These are phyloP conservation scores for Sterna hirundo DNA, from an alignment of 2,113 vertebrate species.

Conservation along the genomic window DNA sequence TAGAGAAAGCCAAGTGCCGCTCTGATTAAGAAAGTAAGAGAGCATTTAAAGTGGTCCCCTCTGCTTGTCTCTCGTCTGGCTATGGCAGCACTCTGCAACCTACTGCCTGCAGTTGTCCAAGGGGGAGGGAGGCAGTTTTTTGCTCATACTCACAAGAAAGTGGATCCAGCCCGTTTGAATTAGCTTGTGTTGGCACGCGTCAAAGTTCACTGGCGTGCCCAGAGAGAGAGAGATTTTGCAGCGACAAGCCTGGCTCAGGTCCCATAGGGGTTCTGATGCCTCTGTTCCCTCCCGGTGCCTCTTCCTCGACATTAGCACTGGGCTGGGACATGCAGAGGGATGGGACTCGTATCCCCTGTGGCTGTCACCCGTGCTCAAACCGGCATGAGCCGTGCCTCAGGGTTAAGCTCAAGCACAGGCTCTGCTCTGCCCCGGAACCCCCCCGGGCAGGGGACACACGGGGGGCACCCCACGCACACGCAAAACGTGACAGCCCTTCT, in stretches of 20 bases:
- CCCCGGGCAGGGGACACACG: fast-evolving
- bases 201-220: no score
- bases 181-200: neutral
- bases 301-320: neutral
- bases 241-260: neutral
- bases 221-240: neutral
- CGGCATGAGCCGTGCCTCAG: fast-evolving
- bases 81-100: neutral
- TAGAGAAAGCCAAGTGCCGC: neutral
- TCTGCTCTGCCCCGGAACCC: neutral
- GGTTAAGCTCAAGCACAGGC: neutral
- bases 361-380: neutral
- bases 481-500: neutral
- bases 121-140: neutral
- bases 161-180: neutral
- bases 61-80: neutral
- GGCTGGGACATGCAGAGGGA: neutral
- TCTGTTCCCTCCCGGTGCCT: neutral
- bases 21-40: neutral
- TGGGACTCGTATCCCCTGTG: fast-evolving
- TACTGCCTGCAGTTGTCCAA: neutral
- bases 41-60: neutral
- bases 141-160: neutral
- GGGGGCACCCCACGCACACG: no score
- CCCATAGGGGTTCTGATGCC: neutral